Conservation (phyloP, 2,888 invertebrate genomes). For the Noctua fimbriata region DNA sequence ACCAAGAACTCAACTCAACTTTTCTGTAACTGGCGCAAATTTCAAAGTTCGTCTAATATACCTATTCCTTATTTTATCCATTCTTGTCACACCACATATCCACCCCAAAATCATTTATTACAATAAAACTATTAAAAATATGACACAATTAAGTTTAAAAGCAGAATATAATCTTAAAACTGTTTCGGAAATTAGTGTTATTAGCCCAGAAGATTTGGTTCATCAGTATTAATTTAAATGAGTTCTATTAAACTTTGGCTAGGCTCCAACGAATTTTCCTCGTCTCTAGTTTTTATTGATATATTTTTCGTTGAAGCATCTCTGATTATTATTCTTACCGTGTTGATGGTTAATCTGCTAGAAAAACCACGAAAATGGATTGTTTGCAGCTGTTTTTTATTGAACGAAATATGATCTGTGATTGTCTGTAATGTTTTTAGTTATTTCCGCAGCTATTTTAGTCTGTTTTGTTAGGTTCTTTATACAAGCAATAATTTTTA, state of each 20-base stretch:
- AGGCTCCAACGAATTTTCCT: conserved; percentile 34
- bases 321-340: conserved; percentile 46
- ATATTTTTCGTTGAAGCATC: conserved; percentile 43
- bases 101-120: not conserved
- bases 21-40: too few species aligned
- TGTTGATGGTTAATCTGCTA: conserved; percentile 32
- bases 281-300: conserved; percentile 51
- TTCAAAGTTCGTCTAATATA: too few species aligned
- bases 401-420: conserved; percentile 38
- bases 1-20: too few species aligned
- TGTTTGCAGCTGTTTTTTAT: conserved; percentile 36
- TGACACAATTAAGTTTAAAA: conserved; percentile 25
- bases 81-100: too few species aligned
- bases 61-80: too few species aligned
- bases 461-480: not conserved
- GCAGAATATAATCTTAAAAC: conserved; percentile 29
- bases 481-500: not conserved
- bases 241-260: conserved; percentile 55
- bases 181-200: conserved; percentile 48
- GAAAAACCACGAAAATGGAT: conserved; percentile 37
- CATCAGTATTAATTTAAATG: conserved; percentile 57
- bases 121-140: conserved; percentile 16
- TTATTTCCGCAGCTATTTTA: not conserved
- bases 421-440: not conserved
- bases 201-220: conserved; percentile 44